Conservation (phyloP, 1,140 invertebrate species). For the Pseudomyrmex concolor region DNA sequence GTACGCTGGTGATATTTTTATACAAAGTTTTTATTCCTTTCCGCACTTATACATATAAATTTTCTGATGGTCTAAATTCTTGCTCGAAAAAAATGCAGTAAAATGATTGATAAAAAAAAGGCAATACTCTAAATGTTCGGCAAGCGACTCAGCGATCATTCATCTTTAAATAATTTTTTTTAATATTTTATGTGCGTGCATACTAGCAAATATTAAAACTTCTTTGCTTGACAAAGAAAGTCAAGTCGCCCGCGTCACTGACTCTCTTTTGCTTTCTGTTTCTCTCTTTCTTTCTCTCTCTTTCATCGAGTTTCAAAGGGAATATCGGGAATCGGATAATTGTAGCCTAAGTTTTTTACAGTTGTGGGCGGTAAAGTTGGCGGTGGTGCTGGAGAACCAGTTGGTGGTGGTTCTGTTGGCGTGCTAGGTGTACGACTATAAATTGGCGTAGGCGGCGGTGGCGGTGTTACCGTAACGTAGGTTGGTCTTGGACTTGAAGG, state of each 20-base stretch:
- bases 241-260: background rate
- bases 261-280: background rate
- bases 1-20: background rate
- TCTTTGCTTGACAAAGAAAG: background rate
- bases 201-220: constrained; percentile 40
- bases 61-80: background rate
- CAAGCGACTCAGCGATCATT: constrained; percentile 7
- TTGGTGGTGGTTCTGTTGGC: constrained; percentile 68
- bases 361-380: constrained; percentile 81
- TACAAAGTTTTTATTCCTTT: constrained; percentile 33
- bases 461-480: constrained; percentile 73
- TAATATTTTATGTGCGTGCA: background rate
- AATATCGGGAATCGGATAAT: constrained; percentile 81
- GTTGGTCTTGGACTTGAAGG: constrained; percentile 75
- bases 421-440: constrained; percentile 78
- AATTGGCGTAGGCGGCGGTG: constrained; percentile 77
- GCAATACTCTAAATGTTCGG: constrained; percentile 13
- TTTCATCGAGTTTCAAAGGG: constrained; percentile 76
- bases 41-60: constrained; percentile 29
- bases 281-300: too few relatives aligned
- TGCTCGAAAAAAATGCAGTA: background rate
- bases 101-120: constrained; percentile 37
- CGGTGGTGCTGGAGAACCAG: constrained; percentile 71
- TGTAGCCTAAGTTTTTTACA: constrained; percentile 77
- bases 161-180: constrained; percentile 5